Conservation (phyloP, 2,113 vertebrate genomes). For the Ailuropoda melanoleuca region DNA sequence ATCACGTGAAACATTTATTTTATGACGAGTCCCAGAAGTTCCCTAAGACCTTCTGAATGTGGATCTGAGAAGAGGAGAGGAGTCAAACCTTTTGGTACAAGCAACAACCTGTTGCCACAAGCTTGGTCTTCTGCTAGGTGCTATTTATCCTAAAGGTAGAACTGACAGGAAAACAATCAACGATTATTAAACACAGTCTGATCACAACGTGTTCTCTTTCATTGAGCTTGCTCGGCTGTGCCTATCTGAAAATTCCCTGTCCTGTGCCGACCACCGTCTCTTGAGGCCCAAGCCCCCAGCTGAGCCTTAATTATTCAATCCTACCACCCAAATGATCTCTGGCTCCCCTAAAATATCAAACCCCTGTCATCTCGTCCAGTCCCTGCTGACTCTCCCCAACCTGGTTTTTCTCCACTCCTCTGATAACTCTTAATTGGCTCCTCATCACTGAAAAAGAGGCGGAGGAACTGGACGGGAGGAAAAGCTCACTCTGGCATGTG, state of each 20-base stretch:
- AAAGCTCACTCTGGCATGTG: background rate
- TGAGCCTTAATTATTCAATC: background rate
- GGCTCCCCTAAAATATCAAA: background rate
- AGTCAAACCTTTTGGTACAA: background rate
- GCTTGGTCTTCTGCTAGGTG: constrained; percentile 23
- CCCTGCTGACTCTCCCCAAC: background rate
- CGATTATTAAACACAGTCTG: background rate
- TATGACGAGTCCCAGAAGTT: background rate
- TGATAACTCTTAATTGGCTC: background rate
- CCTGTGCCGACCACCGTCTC: background rate
- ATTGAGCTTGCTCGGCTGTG: background rate
- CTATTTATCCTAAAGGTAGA: constrained; percentile 8
- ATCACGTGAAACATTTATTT: background rate
- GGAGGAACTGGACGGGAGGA: background rate
- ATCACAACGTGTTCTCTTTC: background rate
- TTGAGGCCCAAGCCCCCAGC: background rate
- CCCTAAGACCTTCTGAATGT: background rate
- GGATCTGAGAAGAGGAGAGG: background rate
- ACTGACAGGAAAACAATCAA: constrained; percentile 9
- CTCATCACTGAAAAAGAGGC: background rate
- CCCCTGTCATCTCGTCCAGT: background rate
- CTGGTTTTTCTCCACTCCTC: background rate
- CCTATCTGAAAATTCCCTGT: background rate
- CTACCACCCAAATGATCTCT: background rate
- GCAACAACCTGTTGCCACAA: background rate